Evolutionary conservation across 2,888 invertebrate species (phyloP).

Genomic region (Drosophila kanekoi): DNA sequence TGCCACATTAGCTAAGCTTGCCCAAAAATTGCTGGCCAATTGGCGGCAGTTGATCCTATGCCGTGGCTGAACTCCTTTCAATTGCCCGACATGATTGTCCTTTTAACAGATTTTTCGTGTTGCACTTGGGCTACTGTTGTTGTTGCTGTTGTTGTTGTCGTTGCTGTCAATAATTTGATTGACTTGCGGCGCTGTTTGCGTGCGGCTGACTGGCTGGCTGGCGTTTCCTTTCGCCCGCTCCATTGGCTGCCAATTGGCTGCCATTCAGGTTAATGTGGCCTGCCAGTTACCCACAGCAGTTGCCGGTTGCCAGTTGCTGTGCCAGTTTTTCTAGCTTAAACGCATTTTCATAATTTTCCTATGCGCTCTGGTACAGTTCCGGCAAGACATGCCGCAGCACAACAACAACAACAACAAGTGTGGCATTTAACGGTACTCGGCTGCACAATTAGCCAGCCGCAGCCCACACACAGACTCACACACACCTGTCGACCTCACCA

Average conservation of each 20-base stretch:
- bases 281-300: conserved; percentile 37
- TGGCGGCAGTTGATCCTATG: conserved; percentile 35
- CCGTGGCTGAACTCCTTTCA: conserved; percentile 51
- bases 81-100: conserved; percentile 72
- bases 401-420: conserved; percentile 44
- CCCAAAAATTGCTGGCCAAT: conserved; percentile 23
- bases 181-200: conserved; percentile 76
- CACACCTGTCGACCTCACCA: conserved; percentile 21
- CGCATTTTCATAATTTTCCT: conserved; percentile 75
- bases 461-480: conserved; percentile 26
- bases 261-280: conserved; percentile 76
- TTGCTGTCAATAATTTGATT: conserved; percentile 76
- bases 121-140: conserved; percentile 46
- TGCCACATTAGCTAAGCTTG: conserved; percentile 62
- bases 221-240: conserved; percentile 62
- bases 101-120: conserved; percentile 69
- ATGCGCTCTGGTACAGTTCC: conserved; percentile 64
- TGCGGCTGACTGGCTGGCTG: conserved; percentile 38
- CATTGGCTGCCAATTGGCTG: conserved; percentile 63
- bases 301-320: conserved; percentile 45
- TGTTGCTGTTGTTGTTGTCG: conserved; percentile 32
- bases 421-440: conserved; percentile 70
- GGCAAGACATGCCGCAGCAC: conserved; percentile 43
- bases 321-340: conserved; percentile 69
- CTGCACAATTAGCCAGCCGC: conserved; percentile 53